Evolutionary conservation across 2,888 invertebrate genomes (phyloP).

Genomic region (Cabera pusaria): DNA sequence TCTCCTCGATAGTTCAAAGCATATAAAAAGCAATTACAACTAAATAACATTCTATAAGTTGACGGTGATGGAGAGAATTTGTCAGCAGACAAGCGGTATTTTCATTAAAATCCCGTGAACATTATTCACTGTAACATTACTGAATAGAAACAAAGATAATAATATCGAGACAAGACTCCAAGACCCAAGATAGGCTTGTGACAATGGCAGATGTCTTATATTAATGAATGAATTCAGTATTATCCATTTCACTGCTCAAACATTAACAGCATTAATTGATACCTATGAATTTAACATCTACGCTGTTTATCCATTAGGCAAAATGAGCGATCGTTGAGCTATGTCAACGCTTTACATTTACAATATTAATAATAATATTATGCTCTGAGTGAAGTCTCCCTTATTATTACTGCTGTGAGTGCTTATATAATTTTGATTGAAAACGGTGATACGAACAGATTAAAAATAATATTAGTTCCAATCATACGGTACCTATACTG

Average conservation of each 20-base stretch:
- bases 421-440: no score
- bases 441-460: no score
- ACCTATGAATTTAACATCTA: conserved; percentile 25
- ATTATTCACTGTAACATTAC: conserved; percentile 10
- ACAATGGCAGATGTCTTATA: conserved; percentile 8
- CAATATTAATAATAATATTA: no score
- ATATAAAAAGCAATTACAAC: no score
- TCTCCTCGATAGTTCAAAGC: no score
- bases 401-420: conserved; percentile 9
- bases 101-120: conserved; percentile 13
- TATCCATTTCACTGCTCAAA: conserved; percentile 19
- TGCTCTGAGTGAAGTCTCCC: no score
- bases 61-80: not conserved
- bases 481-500: no score
- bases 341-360: conserved; percentile 12
- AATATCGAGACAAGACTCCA: conserved; percentile 2
- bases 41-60: conserved; percentile 1
- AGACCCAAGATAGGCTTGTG: conserved; percentile 2
- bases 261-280: conserved; percentile 25
- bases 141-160: conserved; percentile 11
- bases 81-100: conserved; percentile 14
- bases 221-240: conserved; percentile 23
- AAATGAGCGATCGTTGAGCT: conserved; percentile 16
- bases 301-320: conserved; percentile 27
- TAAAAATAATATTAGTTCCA: no score